Percentiles rank a stretch among this genome's conserved stretches.
phyloP scores from a whole-genome alignment of 2,113 vertebrate genomes.

The Isichthys henryi region DNA sequence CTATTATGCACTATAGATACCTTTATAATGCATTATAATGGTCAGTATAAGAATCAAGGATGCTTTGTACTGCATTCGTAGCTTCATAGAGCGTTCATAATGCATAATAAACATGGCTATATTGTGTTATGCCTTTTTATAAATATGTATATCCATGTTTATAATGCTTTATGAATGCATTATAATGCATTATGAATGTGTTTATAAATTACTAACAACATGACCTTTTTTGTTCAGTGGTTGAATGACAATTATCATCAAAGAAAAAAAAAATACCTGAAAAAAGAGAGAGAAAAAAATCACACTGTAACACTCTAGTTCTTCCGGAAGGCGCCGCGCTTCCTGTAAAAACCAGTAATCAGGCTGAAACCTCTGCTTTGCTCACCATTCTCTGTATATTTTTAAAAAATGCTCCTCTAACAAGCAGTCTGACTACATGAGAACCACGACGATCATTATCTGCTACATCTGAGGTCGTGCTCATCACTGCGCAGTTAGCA shows the following conservation, averaged over 20 bases:
- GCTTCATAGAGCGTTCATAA: no score
- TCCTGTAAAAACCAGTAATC: background rate
- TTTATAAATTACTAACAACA: no score
- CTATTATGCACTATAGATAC: no score
- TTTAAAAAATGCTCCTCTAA: background rate
- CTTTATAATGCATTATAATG: no score
- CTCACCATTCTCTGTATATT: background rate
- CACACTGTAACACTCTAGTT: background rate
- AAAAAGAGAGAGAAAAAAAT: background rate
- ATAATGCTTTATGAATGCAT: no score
- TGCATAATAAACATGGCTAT: no score
- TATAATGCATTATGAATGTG: no score
- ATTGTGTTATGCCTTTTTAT: no score
- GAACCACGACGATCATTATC: background rate
- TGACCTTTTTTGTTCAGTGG: background rate
- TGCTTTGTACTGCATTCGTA: no score
- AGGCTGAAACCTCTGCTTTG: background rate
- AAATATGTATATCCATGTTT: no score
- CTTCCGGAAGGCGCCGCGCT: conserved; percentile 34
- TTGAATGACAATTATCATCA: background rate
- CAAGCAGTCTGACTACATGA: background rate
- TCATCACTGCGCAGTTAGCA: background rate
- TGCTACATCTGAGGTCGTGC: background rate
- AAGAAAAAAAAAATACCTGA: background rate
- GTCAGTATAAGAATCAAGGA: no score